Conservation (phyloP, 2,113 vertebrate genomes). For the Pituophis catenifer region DNA sequence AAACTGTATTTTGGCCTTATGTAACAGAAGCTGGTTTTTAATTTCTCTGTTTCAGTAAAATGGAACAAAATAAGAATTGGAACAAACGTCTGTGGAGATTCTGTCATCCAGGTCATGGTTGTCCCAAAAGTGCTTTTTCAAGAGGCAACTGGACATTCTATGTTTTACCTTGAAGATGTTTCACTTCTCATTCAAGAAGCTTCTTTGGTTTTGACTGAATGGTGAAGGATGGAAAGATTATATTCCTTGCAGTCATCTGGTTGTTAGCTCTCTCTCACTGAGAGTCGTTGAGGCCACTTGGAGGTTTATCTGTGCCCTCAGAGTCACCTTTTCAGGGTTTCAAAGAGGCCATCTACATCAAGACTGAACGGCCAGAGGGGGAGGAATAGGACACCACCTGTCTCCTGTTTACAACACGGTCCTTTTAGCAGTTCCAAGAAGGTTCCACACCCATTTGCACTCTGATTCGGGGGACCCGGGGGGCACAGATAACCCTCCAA, state of each 20-base stretch:
- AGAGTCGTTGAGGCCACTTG: neutral
- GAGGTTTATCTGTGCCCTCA: too few species aligned
- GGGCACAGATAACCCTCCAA: too few species aligned
- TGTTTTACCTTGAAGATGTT: neutral
- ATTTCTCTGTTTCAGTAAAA: neutral
- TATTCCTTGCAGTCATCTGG: neutral
- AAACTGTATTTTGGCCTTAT: neutral
- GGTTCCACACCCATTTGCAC: too few species aligned
- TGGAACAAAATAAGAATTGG: neutral
- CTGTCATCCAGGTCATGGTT: neutral
- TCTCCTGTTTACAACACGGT: too few species aligned
- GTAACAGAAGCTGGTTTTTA: neutral
- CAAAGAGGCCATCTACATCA: too few species aligned
- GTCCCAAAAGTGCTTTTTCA: neutral
- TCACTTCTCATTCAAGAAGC: neutral
- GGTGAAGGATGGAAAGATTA: neutral
- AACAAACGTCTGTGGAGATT: neutral
- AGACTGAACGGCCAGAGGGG: too few species aligned
- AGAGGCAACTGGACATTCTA: neutral
- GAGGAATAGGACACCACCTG: too few species aligned
- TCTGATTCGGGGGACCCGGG: accelerated
- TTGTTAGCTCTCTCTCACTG: neutral
- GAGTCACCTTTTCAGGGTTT: too few species aligned
- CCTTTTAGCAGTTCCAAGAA: too few species aligned
- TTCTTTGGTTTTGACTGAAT: neutral